These are phyloP conservation scores for Zaprionus camerounensis DNA, from an alignment of 1,140 invertebrate genomes.

Conservation along the genomic window DNA sequence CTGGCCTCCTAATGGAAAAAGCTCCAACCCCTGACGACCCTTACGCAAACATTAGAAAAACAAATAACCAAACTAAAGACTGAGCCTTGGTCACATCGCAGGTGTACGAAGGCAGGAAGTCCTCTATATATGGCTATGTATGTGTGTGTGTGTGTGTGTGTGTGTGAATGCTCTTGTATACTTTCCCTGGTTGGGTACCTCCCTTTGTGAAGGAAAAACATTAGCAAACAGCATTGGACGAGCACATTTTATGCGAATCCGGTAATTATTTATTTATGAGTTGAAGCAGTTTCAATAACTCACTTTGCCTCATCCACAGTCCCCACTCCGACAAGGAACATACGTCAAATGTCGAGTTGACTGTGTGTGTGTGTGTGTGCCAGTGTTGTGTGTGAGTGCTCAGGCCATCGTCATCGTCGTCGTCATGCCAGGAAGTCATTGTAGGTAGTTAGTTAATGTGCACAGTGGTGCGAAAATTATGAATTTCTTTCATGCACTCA, in stretches of 20 bases:
- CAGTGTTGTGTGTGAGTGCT: slow-evolving; percentile 23
- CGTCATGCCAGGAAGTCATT: slow-evolving; percentile 74
- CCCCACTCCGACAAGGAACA: slow-evolving; percentile 14
- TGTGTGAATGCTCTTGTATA: slow-evolving; percentile 10
- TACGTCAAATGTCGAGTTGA: slow-evolving; percentile 63
- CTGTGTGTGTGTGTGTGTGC: slow-evolving; percentile 20
- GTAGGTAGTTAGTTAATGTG: slow-evolving; percentile 79
- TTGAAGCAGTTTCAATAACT: slow-evolving; percentile 83
- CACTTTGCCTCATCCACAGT: slow-evolving; percentile 50
- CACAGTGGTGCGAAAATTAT: slow-evolving; percentile 77
- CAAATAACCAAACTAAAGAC: slow-evolving; percentile 59
- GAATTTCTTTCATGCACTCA: slow-evolving; percentile 41
- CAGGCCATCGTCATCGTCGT: slow-evolving; percentile 30
- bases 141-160: slow-evolving; percentile 11
- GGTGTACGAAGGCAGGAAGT: slow-evolving; percentile 32
- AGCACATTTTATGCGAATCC: slow-evolving; percentile 68
- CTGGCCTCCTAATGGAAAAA: slow-evolving; percentile 56
- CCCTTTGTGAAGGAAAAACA: slow-evolving; percentile 54
- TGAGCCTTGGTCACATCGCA: slow-evolving; percentile 37
- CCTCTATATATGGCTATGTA: slow-evolving; percentile 8
- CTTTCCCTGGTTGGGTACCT: neutral
- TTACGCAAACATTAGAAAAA: slow-evolving; percentile 56
- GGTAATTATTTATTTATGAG: slow-evolving; percentile 84
- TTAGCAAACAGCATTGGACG: slow-evolving; percentile 62
- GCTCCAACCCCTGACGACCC: slow-evolving; percentile 44